A percentile compares a stretch with the other conserved stretches of the same genome.
Evolutionary conservation across 1,140 invertebrate species (phyloP).

Genomic region (Amphibalanus amphitrite): DNA sequence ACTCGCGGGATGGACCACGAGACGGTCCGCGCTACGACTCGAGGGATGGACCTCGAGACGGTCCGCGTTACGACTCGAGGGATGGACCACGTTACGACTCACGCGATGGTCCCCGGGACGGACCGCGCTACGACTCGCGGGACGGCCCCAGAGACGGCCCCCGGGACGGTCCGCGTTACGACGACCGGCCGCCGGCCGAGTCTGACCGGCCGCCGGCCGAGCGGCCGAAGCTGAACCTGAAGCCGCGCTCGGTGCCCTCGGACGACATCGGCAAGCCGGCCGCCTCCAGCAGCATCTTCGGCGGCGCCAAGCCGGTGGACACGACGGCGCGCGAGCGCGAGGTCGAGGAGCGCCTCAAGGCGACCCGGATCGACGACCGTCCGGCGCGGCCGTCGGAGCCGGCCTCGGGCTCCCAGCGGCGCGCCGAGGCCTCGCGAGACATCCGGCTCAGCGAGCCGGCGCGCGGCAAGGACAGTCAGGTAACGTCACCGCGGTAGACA

Average conservation of each 20-base stretch:
- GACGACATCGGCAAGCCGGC: not conserved
- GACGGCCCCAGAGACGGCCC: not conserved
- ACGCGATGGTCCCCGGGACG: no score
- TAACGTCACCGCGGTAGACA: no score
- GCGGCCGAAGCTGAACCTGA: slow-evolving; percentile 10
- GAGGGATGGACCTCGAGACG: not conserved
- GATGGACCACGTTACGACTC: no score
- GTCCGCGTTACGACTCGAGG: no score
- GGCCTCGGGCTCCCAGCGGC: not conserved
- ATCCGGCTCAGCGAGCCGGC: not conserved
- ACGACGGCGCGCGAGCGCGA: slow-evolving; percentile 55
- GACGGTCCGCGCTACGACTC: no score
- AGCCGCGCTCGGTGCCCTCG: slow-evolving; percentile 10
- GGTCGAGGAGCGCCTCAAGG: slow-evolving; percentile 40
- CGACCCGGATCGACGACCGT: not conserved
- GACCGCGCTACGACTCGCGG: no score
- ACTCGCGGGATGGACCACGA: no score
- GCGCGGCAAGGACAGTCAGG: not conserved
- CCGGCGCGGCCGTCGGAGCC: not conserved
- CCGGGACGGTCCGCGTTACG: not conserved
- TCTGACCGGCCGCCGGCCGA: not conserved
- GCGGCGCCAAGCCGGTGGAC: slow-evolving; percentile 81
- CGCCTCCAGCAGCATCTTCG: slow-evolving; percentile 57
- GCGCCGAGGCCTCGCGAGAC: not conserved
- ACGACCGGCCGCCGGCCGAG: slow-evolving; percentile 1